These are phyloP conservation scores for Drosophila tristis DNA, from an alignment of 1,140 invertebrate species.

Conservation along the genomic window DNA sequence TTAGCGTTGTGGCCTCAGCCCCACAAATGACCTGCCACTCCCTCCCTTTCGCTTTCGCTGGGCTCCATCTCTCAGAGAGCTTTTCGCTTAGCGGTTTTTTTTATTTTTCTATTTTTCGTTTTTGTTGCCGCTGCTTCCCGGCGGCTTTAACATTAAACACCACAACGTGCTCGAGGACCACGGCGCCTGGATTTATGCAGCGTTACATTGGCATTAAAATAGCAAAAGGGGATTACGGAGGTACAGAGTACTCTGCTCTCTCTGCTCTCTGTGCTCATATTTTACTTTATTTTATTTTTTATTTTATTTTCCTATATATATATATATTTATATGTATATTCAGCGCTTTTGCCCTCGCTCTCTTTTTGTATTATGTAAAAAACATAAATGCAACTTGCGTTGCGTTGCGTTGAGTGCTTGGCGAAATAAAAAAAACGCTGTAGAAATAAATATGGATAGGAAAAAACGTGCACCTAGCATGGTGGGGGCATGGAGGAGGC, in stretches of 20 bases:
- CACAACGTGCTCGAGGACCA: conserved; percentile 66
- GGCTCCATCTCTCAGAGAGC: conserved; percentile 18
- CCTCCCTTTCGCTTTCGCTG: not conserved
- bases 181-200: conserved; percentile 72
- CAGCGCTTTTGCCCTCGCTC: conserved; percentile 23
- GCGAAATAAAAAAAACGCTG: conserved; percentile 40
- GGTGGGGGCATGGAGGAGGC: too few relatives aligned
- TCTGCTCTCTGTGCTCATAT: conserved; percentile 14
- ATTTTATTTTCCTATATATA: conserved; percentile 14
- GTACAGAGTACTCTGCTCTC: not conserved
- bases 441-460: conserved; percentile 40
- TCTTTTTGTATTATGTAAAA: conserved; percentile 64
- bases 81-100: not conserved
- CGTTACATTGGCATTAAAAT: conserved; percentile 76
- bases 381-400: conserved; percentile 73
- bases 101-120: conserved; percentile 12
- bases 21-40: conserved; percentile 19
- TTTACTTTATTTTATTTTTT: conserved; percentile 43
- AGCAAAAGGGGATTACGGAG: conserved; percentile 54
- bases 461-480: too few relatives aligned
- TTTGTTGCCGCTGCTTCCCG: conserved; percentile 18
- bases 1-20: conserved; percentile 18
- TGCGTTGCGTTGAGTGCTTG: conserved; percentile 51
- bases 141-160: conserved; percentile 65
- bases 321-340: conserved; percentile 7